Evolutionary conservation across 2,888 invertebrate genomes (phyloP).

Genomic region (Sarcophaga caerulescens): DNA sequence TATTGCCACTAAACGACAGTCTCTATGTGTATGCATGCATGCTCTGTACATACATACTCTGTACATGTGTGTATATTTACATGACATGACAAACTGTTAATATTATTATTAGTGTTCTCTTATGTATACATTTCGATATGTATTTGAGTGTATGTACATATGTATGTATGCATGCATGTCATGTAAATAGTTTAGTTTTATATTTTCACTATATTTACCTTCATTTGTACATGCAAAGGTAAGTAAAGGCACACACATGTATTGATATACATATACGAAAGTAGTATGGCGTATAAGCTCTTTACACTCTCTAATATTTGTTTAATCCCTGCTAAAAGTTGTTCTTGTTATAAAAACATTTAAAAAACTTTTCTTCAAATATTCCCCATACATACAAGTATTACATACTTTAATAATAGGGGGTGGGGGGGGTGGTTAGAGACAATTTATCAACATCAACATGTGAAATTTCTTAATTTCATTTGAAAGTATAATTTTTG

Average conservation of each 20-base stretch:
- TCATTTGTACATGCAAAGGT: background rate
- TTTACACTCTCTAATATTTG: constrained; percentile 33
- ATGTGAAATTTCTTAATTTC: background rate
- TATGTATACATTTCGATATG: background rate
- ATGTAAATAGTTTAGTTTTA: too few relatives aligned
- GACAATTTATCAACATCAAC: background rate
- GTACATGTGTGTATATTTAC: background rate
- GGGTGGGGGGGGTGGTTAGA: too few relatives aligned
- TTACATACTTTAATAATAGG: background rate
- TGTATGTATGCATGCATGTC: background rate
- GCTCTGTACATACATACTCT: too few relatives aligned
- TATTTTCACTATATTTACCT: too few relatives aligned
- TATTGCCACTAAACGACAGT: background rate
- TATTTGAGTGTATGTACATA: background rate
- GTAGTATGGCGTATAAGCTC: background rate
- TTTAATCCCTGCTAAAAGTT: constrained; percentile 24
- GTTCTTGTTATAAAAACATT: constrained; percentile 10
- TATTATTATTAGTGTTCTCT: constrained; percentile 19
- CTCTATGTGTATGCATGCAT: background rate
- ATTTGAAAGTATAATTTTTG: background rate
- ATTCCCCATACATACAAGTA: background rate
- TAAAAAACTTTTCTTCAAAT: constrained; percentile 7
- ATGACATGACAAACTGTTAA: constrained; percentile 37
- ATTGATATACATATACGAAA: background rate
- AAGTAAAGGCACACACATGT: background rate